Conservation (phyloP, 2,113 vertebrate species). For the Neogale vison region DNA sequence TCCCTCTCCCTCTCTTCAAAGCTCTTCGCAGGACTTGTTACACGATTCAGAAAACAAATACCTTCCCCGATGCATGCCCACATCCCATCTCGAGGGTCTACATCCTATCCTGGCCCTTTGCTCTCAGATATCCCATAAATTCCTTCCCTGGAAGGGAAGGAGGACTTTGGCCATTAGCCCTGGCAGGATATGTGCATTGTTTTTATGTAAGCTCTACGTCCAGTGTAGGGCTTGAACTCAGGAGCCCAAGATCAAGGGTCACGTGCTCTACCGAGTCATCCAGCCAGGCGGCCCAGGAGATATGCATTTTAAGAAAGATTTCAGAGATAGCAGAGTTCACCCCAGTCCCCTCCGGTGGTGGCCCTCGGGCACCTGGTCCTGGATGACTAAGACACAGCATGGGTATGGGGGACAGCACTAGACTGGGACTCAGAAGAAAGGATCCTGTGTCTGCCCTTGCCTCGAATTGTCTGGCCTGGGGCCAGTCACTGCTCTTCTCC, state of each 20-base stretch:
- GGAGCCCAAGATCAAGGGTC: neutral
- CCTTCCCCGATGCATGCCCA: neutral
- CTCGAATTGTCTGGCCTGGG: neutral
- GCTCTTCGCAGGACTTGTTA: neutral
- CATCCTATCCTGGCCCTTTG: neutral
- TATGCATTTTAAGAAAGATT: neutral
- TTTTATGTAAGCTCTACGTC: neutral
- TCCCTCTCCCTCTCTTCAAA: neutral
- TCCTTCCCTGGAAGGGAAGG: neutral
- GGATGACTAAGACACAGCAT: neutral
- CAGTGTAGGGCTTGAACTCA: neutral
- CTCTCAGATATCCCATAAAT: neutral
- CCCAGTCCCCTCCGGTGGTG: neutral
- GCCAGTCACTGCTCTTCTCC: neutral
- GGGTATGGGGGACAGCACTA: too few species aligned
- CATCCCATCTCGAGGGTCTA: neutral
- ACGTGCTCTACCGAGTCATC: neutral
- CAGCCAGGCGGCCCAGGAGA: neutral
- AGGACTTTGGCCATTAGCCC: neutral
- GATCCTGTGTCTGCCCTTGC: neutral
- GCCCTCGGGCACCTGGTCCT: neutral
- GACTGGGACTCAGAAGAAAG: neutral
- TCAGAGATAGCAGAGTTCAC: neutral
- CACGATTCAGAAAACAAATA: neutral
- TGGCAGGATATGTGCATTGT: neutral